Base-by-base conservation (phyloP, 2,797 vertebrate genomes). In the Petrocephalus sullivani region DNA sequence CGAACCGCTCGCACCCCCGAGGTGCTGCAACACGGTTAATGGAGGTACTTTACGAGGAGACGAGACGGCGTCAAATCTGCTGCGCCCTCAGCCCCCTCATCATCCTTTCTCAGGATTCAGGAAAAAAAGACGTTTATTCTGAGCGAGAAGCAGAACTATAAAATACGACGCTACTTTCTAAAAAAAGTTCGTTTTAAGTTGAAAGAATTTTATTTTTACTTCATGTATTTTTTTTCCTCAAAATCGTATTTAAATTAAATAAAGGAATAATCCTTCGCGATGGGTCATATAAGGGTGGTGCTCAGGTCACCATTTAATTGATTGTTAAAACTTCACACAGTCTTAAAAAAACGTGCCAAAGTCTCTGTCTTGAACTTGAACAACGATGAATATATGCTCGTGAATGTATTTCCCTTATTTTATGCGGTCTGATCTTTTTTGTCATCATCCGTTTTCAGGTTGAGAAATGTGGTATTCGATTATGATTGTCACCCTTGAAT, bases 341-440 rank as follows among this genome's bases (percentile, higher is more conserved):
- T 99, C 97, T 97, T 98, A 98, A 98, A 93, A 46, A 96, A 98
- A 97, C 95, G 96, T 99, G 98, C 98, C 98, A 99, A 99, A 99
- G 98, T 99, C 97, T 97, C 99, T 98, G 97, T 99, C 98, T 98
- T 98, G 97, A 98, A 99, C 96, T 98, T 97, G 97, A 96, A 96
- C 94, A 95, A 94, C 94, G 95, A 87, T 71, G 19, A 86, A 46
- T 96, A 98, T 99, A 97, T 97, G 97, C 96, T 98, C 97, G 98
- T 99, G 98, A 99, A 99, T 99, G 98, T 99, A 99, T 98, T 96
- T 85, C 97, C 96, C 96, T 97, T 96, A 37, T 96, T 99, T 97
- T 96, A 98, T 97, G 96, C 97, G 97, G 96, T 98, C 96, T 93
- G 97, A 97, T 96, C 94, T 97, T 97, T 97, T 97, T 97, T 97